Evolutionary conservation across 2,113 vertebrate genomes (phyloP).

Genomic region (Verasper variegatus): DNA sequence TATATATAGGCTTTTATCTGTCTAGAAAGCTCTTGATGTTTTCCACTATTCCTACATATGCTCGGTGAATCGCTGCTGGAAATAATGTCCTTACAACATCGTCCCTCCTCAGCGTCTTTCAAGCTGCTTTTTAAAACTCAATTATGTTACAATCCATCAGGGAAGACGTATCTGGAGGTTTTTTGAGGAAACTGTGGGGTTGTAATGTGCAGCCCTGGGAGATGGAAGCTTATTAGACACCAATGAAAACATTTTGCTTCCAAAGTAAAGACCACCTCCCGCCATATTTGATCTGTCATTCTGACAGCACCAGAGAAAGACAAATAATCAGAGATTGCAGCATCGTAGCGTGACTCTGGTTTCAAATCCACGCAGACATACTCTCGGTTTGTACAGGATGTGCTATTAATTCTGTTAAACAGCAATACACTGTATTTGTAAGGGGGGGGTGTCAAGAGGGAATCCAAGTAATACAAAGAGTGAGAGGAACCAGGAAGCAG

Average conservation of each 20-base stretch:
- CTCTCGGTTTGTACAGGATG: slow-evolving; percentile 4
- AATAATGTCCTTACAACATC: neutral
- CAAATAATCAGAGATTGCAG: slow-evolving; percentile 12
- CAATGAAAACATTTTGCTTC: slow-evolving; percentile 31
- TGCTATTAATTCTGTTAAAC: slow-evolving; percentile 4
- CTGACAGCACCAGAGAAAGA: neutral
- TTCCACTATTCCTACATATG: neutral
- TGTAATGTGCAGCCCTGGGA: slow-evolving; percentile 15
- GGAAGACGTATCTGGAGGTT: neutral
- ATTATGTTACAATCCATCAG: neutral
- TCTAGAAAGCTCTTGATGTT: neutral
- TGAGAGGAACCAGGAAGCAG: neutral
- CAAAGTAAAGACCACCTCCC: slow-evolving; percentile 38
- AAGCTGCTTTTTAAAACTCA: neutral
- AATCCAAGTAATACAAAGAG: slow-evolving; percentile 21
- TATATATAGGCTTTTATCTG: slow-evolving; percentile 3
- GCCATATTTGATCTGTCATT: slow-evolving; percentile 20
- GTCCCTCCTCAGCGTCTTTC: neutral
- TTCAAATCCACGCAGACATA: neutral
- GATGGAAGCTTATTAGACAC: slow-evolving; percentile 27
- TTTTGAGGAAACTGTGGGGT: neutral
- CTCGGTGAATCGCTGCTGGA: neutral
- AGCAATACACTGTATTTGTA: neutral
- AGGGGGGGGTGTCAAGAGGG: neutral
- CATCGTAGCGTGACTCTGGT: neutral